A percentile compares a stretch with the other conserved stretches of the same genome.
phyloP scores from a whole-genome alignment of 2,113 vertebrate species.

The Hyla sarda region DNA sequence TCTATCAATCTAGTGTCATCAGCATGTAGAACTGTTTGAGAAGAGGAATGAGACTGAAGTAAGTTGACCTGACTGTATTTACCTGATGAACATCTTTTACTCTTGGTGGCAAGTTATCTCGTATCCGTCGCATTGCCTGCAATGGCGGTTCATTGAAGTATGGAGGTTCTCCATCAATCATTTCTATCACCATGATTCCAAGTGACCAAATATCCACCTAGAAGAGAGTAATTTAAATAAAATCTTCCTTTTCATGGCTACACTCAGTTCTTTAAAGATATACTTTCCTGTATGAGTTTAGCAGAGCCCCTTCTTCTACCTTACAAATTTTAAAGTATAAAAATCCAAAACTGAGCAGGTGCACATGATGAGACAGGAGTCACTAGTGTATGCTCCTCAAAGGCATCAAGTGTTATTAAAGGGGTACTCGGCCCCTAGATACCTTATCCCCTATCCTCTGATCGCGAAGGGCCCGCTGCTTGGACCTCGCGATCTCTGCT shows the following conservation, averaged over 20 bases:
- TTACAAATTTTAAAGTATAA: background rate
- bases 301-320: background rate
- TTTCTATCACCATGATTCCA: constrained; percentile 99
- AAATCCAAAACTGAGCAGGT: too few species aligned
- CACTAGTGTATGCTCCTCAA: too few species aligned
- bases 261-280: background rate
- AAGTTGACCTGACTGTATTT: constrained; percentile 14
- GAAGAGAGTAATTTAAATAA: constrained; percentile 49
- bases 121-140: constrained; percentile 98
- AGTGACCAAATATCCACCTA: constrained; percentile 97
- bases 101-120: constrained; percentile 93
- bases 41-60: background rate
- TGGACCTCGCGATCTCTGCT: too few species aligned
- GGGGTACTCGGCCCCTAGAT: too few species aligned
- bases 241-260: background rate
- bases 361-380: too few species aligned
- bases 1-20: background rate
- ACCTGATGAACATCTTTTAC: constrained; percentile 97
- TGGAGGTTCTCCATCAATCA: constrained; percentile 96
- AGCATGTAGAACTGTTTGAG: background rate
- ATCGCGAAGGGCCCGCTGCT: too few species aligned
- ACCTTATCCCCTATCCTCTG: too few species aligned
- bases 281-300: background rate
- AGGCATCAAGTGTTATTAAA: too few species aligned
- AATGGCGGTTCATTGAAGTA: constrained; percentile 98